Conservation (phyloP, 2,888 invertebrate species). For the Ophion ventricosus region DNA sequence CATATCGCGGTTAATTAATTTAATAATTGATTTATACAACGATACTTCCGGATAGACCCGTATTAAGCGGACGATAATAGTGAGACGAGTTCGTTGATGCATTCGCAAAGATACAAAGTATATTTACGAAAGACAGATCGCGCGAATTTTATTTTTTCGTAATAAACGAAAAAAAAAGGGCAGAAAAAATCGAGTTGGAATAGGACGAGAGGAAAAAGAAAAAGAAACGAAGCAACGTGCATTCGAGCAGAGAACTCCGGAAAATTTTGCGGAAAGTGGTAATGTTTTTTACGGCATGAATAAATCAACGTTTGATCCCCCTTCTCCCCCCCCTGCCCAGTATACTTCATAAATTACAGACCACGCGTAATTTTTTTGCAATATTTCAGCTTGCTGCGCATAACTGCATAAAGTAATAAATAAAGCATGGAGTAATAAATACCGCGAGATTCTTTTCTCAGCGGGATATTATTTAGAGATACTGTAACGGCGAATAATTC, state of each 20-base stretch:
- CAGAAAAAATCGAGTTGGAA: not conserved
- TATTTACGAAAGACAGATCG: not conserved
- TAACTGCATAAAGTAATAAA: conserved; percentile 20
- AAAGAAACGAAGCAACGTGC: not conserved
- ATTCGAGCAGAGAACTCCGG: not conserved
- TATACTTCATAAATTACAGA: conserved; percentile 10
- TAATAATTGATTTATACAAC: not conserved
- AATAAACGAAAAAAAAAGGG: not conserved
- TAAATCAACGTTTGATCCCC: conserved; percentile 35
- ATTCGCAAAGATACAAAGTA: not conserved
- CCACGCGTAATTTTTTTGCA: conserved; percentile 10
- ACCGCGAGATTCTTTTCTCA: conserved; percentile 8
- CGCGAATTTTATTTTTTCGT: not conserved
- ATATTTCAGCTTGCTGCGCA: conserved; percentile 5
- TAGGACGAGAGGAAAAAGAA: not conserved
- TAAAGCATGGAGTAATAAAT: not conserved
- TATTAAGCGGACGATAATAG: not conserved
- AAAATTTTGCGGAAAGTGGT: not conserved
- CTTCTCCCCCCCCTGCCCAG: not conserved
- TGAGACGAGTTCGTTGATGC: not conserved
- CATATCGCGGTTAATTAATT: not conserved
- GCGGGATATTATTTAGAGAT: conserved; percentile 16
- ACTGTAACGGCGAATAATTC: conserved; percentile 13
- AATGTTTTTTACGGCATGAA: conserved; percentile 15
- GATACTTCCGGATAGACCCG: not conserved